phyloP scores from a whole-genome alignment of 2,113 vertebrate genomes.

The Petrocephalus zakoni region DNA sequence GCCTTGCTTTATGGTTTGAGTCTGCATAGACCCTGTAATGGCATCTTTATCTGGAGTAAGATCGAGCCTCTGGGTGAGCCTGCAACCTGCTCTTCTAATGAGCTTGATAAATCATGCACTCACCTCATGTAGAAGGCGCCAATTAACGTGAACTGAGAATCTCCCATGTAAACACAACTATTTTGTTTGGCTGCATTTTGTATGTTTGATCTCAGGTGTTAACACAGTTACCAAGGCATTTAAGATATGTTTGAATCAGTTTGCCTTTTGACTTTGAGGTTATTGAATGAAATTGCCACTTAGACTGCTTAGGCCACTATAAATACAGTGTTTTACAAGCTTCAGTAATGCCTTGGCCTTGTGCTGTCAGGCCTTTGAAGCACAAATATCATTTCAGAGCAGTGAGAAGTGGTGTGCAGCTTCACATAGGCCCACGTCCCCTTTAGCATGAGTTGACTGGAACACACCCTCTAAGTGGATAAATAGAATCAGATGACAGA shows the following conservation, averaged over 20 bases:
- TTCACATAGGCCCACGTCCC: not conserved
- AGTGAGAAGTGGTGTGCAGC: not conserved
- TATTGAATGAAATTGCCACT: not conserved
- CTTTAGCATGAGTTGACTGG: slow-evolving; percentile 6
- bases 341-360: not conserved
- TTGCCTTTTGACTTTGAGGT: not conserved
- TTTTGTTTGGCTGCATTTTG: not conserved
- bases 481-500: not conserved
- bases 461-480: not conserved
- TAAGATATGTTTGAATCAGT: not conserved
- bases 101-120: not conserved
- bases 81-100: not conserved
- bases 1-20: not conserved
- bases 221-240: not conserved
- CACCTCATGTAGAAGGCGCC: too few species aligned
- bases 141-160: not conserved
- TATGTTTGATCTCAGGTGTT: not conserved
- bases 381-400: not conserved
- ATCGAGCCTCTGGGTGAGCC: not conserved
- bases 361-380: slow-evolving; percentile 9
- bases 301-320: not conserved
- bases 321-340: not conserved
- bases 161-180: not conserved
- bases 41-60: not conserved
- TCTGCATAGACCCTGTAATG: not conserved